Conservation (phyloP, 2,888 invertebrate genomes). For the Pristionchus exspectatus region DNA sequence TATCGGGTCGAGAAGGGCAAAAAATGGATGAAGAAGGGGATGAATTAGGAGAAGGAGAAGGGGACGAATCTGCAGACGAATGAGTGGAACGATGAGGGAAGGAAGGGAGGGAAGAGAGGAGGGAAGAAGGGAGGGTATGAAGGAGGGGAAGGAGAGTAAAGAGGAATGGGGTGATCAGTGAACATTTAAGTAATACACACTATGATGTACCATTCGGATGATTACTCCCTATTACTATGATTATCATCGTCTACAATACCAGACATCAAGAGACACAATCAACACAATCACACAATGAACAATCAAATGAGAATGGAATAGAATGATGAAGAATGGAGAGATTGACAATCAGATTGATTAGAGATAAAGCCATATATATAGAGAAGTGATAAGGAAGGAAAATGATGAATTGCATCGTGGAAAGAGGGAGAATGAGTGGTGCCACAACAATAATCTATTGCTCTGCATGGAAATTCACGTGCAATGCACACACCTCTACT, state of each 20-base stretch:
- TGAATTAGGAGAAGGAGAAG: neutral
- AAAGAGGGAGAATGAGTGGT: neutral
- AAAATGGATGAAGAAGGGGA: conserved; percentile 24
- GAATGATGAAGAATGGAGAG: conserved; percentile 10
- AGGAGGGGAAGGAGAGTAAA: neutral
- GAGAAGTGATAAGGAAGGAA: neutral
- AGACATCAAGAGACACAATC: neutral
- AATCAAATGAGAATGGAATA: neutral
- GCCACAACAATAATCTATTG: conserved; percentile 1
- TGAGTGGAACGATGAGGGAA: neutral
- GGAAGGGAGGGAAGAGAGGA: neutral
- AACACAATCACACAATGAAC: neutral
- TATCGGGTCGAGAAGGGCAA: conserved; percentile 14
- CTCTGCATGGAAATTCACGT: conserved; percentile 18
- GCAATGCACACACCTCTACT: neutral
- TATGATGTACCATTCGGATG: neutral
- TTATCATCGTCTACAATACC: neutral
- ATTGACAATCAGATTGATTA: neutral
- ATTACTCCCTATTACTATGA: neutral
- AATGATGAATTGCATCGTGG: conserved; percentile 32
- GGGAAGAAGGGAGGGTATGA: neutral
- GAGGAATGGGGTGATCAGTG: neutral
- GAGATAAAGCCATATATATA: neutral
- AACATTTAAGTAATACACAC: neutral
- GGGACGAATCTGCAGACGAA: neutral